phyloP scores from a whole-genome alignment of 64 coral and sea anemone species.

The Pocillopora verrucosa region DNA sequence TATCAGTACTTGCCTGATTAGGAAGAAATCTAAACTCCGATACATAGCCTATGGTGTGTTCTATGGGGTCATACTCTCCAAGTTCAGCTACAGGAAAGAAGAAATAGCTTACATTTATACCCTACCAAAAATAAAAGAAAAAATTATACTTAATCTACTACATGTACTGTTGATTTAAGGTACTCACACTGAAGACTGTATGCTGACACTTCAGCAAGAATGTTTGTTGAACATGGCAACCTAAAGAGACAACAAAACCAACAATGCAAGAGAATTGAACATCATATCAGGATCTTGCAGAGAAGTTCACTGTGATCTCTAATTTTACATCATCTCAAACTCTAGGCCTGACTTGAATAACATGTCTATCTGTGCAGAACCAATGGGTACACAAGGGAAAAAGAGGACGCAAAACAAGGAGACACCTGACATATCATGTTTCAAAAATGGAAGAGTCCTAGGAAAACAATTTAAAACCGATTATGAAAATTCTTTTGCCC shows the following conservation, averaged over 20 bases:
- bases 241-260: constrained; percentile 28
- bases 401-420: too few species aligned
- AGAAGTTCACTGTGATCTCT: neutral
- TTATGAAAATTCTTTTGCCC: too few species aligned
- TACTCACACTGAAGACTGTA: constrained; percentile 87
- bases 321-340: too few species aligned
- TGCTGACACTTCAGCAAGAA: constrained; percentile 76
- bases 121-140: neutral
- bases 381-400: too few species aligned
- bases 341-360: too few species aligned
- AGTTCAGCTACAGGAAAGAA: constrained; percentile 78
- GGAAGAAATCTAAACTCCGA: constrained; percentile 96
- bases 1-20: constrained; percentile 67
- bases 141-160: too few species aligned
- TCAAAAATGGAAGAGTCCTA: too few species aligned
- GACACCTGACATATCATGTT: too few species aligned
- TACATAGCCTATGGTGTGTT: constrained; percentile 81
- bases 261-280: too few species aligned
- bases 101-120: neutral
- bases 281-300: neutral
- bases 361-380: too few species aligned
- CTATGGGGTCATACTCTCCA: constrained; percentile 74
- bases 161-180: neutral
- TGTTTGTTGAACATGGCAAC: constrained; percentile 77
- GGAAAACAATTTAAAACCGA: too few species aligned